phyloP scores from a whole-genome alignment of 1,140 invertebrate species.

The Elymnias hypermnestra region DNA sequence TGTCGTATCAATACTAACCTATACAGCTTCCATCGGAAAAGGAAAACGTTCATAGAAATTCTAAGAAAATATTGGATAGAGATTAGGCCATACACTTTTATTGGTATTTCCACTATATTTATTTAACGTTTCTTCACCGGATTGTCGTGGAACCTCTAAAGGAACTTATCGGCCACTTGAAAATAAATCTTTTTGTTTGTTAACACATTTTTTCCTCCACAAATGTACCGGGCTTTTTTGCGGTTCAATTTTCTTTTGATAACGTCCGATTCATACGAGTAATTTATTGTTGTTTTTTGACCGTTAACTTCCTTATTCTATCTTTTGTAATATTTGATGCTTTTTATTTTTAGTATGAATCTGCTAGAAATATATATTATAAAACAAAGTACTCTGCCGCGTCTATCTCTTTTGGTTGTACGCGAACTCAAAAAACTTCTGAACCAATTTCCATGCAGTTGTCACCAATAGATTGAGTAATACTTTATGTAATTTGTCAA shows the following conservation, averaged over 20 bases:
- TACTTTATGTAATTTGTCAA: too few species aligned
- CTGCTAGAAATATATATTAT: too few species aligned
- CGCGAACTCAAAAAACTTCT: too few species aligned
- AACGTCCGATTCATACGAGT: conserved; percentile 12
- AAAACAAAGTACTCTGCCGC: too few species aligned
- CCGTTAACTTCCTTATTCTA: conserved; percentile 1
- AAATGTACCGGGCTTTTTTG: conserved; percentile 5
- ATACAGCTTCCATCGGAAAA: conserved; percentile 16
- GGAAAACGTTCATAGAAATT: conserved; percentile 63
- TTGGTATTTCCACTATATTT: conserved; percentile 69
- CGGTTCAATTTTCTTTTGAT: conserved; percentile 9
- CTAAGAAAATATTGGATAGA: conserved; percentile 73
- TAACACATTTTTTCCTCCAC: conserved; percentile 55
- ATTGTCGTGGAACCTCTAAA: conserved; percentile 40
- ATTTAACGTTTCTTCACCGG: conserved; percentile 52
- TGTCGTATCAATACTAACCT: conserved; percentile 25
- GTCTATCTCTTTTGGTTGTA: too few species aligned
- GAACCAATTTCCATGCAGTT: too few species aligned
- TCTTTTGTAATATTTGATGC: too few species aligned
- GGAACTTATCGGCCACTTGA: conserved; percentile 56
- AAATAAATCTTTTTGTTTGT: conserved; percentile 71
- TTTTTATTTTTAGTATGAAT: too few species aligned
- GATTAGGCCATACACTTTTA: conserved; percentile 73
- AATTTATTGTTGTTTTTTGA: conserved; percentile 10
- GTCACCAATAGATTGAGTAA: too few species aligned